Percentiles rank a stretch among this genome's conserved stretches.
Conservation (phyloP, 1,140 invertebrate species). For the Lineus longissimus region DNA sequence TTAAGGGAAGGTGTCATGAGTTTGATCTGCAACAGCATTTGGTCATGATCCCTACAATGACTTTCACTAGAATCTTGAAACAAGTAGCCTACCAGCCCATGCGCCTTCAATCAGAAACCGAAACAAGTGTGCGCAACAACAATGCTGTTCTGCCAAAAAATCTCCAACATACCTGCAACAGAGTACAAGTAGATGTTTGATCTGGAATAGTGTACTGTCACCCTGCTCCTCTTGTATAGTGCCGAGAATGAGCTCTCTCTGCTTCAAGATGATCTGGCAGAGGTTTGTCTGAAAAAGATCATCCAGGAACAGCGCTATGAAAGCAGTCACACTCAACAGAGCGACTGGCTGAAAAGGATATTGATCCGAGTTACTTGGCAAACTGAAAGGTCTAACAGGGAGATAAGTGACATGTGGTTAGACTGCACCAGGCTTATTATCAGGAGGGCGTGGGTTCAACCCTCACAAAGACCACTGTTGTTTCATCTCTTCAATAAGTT, state of each 20-base stretch:
- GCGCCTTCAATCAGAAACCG: background rate
- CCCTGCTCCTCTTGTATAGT: conserved; percentile 13
- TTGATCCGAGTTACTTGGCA: background rate
- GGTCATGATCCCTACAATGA: background rate
- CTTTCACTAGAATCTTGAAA: no score
- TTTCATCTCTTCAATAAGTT: no score
- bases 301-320: background rate
- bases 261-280: conserved; percentile 37
- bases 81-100: no score
- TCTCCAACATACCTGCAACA: conserved; percentile 32
- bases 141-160: background rate
- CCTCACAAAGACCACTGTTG: no score
- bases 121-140: background rate
- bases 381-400: background rate
- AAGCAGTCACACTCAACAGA: background rate
- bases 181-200: conserved; percentile 30
- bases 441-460: no score
- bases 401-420: background rate
- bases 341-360: background rate
- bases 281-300: conserved; percentile 33
- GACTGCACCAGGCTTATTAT: background rate
- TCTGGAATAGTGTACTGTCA: conserved; percentile 19
- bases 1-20: conserved; percentile 1
- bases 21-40: background rate
- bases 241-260: conserved; percentile 28